Conservation (phyloP, 2,113 vertebrate species). For the Proteles cristata region DNA sequence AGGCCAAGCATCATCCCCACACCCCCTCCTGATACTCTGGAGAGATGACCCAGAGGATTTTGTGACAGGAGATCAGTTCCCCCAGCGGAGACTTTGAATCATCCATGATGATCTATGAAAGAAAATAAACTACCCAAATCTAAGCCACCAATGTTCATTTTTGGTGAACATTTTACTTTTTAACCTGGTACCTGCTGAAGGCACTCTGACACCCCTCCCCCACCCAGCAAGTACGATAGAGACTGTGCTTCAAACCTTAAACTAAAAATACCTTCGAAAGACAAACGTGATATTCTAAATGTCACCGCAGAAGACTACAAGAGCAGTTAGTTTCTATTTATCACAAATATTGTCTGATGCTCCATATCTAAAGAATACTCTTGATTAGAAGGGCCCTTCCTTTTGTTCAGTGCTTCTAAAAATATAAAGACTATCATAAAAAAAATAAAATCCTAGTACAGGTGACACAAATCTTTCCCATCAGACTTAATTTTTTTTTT, state of each 20-base stretch:
- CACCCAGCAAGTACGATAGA: neutral
- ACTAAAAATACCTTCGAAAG: slow-evolving; percentile 40
- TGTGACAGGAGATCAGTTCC: neutral
- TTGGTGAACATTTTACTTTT: neutral
- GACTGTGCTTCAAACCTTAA: neutral
- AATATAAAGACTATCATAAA: slow-evolving; percentile 66
- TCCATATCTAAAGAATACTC: slow-evolving; percentile 61
- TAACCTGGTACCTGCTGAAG: neutral
- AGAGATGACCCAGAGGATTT: accelerated
- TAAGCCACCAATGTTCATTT: neutral
- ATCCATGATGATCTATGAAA: accelerated
- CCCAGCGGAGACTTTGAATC: neutral
- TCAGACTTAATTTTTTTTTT: slow-evolving; percentile 60
- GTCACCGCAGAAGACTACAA: slow-evolving; percentile 54
- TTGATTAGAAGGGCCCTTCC: slow-evolving; percentile 70
- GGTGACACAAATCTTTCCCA: slow-evolving; percentile 80
- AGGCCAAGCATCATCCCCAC: accelerated
- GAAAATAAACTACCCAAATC: neutral
- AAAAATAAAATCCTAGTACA: slow-evolving; percentile 74
- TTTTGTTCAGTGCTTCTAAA: slow-evolving; percentile 77
- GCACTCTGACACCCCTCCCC: neutral
- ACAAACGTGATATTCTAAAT: slow-evolving; percentile 52
- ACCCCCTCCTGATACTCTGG: neutral
- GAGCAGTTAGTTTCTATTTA: slow-evolving; percentile 67
- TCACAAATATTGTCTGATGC: slow-evolving; percentile 71